Conservation (phyloP, 2,797 vertebrate genomes). For the Xiphorhynchus erythropygius region DNA sequence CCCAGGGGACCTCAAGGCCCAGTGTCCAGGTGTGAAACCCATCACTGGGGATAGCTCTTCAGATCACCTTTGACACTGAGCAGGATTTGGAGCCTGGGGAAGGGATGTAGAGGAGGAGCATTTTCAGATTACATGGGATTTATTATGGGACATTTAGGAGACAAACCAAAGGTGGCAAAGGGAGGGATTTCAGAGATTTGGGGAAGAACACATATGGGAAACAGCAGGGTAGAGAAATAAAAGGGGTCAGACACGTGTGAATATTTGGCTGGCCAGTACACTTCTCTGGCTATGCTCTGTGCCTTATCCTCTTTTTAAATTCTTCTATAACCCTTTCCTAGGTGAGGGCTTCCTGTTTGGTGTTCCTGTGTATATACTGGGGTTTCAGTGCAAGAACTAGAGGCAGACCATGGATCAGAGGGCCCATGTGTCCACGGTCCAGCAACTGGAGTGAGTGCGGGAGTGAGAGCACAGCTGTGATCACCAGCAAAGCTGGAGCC, state of each 20-base stretch:
- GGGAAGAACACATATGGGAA: neutral
- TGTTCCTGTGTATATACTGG: neutral
- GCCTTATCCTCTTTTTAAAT: neutral
- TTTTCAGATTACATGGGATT: neutral
- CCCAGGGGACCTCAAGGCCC: neutral
- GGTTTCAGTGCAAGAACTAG: neutral
- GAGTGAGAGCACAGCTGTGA: neutral
- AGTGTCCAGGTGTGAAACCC: neutral
- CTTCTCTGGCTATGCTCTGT: neutral
- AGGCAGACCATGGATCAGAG: neutral
- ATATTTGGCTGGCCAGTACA: neutral
- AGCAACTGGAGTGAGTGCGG: neutral
- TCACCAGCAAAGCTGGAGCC: neutral
- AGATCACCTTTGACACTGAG: no score
- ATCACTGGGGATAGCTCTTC: neutral
- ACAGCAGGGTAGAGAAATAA: neutral
- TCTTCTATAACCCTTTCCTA: neutral
- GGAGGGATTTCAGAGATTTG: neutral
- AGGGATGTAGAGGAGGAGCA: rapidly evolving
- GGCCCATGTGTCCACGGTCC: rapidly evolving
- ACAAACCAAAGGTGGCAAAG: neutral
- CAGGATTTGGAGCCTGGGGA: neutral
- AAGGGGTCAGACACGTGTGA: neutral
- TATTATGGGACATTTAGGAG: neutral
- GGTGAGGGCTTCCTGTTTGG: neutral